Percentiles rank a stretch among this genome's conserved stretches.
These are phyloP conservation scores for Sarcophaga caerulescens DNA, from an alignment of 2,888 invertebrate genomes.

Conservation along the genomic window DNA sequence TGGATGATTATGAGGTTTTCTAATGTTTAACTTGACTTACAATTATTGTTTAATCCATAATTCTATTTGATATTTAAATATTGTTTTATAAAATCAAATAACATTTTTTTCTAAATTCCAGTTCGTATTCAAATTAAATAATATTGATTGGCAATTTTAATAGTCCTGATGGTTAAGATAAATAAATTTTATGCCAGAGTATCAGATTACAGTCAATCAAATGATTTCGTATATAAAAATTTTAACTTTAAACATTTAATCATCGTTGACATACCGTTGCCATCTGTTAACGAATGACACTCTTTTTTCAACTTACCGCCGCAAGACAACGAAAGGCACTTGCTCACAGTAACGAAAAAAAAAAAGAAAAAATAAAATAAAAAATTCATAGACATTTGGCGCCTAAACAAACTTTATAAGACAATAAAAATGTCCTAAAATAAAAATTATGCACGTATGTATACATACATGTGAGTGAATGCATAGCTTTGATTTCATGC, in stretches of 20 bases:
- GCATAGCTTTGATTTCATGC: constrained; percentile 39
- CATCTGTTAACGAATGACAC: constrained; percentile 63
- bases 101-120: no score
- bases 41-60: no score
- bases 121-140: background rate
- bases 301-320: constrained; percentile 65
- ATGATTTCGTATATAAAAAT: background rate
- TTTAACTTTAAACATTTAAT: constrained; percentile 56
- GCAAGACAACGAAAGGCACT: constrained; percentile 58
- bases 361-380: constrained; percentile 10
- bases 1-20: no score
- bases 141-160: background rate
- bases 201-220: constrained; percentile 40
- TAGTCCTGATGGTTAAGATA: background rate
- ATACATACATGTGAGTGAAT: constrained; percentile 15
- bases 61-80: no score
- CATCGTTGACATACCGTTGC: constrained; percentile 58
- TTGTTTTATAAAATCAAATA: no score
- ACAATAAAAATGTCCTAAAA: constrained; percentile 62
- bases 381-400: constrained; percentile 61
- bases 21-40: no score
- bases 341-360: constrained; percentile 21
- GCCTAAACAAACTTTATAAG: constrained; percentile 58
- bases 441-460: constrained; percentile 53
- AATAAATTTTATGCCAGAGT: constrained; percentile 18